Evolutionary conservation across 2,888 invertebrate genomes (phyloP).

Genomic region (Heliconius sara): DNA sequence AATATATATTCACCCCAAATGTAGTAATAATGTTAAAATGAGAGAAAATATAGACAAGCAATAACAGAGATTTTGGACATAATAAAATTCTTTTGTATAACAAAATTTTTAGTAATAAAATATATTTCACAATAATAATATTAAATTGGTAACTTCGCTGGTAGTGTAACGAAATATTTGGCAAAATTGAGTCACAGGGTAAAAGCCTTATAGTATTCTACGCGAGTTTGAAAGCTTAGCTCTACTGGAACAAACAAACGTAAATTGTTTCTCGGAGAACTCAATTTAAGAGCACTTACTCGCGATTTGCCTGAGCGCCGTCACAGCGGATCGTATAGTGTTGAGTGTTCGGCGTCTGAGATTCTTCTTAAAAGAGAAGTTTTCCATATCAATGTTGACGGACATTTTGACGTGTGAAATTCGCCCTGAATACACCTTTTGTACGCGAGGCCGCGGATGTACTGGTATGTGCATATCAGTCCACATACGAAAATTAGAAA

Average conservation of each 20-base stretch:
- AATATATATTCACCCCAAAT: slow-evolving; percentile 16
- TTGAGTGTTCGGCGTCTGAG: slow-evolving; percentile 75
- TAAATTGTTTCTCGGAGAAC: slow-evolving; percentile 39
- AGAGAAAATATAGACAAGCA: slow-evolving; percentile 4
- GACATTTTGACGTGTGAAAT: slow-evolving; percentile 62
- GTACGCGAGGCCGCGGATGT: slow-evolving; percentile 70
- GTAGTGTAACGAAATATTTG: slow-evolving; percentile 18
- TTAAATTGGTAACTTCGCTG: background rate
- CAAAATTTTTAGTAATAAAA: background rate
- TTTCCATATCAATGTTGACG: slow-evolving; percentile 76
- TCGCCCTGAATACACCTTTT: slow-evolving; percentile 63
- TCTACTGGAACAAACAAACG: slow-evolving; percentile 38
- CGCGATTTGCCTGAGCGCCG: slow-evolving; percentile 77
- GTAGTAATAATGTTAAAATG: slow-evolving; percentile 18
- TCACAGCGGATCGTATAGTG: slow-evolving; percentile 77
- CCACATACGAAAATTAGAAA: slow-evolving; percentile 64
- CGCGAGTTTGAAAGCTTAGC: slow-evolving; percentile 30
- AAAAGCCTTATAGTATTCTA: slow-evolving; percentile 37
- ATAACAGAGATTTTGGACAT: background rate
- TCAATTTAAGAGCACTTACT: slow-evolving; percentile 69
- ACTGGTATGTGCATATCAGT: slow-evolving; percentile 80
- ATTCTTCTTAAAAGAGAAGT: slow-evolving; percentile 76
- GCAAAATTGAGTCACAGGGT: slow-evolving; percentile 14
- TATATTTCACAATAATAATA: background rate
- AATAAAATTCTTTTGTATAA: background rate